Evolutionary conservation across 2,797 vertebrate species (phyloP).

Genomic region (Neosilurus hyrtlii): DNA sequence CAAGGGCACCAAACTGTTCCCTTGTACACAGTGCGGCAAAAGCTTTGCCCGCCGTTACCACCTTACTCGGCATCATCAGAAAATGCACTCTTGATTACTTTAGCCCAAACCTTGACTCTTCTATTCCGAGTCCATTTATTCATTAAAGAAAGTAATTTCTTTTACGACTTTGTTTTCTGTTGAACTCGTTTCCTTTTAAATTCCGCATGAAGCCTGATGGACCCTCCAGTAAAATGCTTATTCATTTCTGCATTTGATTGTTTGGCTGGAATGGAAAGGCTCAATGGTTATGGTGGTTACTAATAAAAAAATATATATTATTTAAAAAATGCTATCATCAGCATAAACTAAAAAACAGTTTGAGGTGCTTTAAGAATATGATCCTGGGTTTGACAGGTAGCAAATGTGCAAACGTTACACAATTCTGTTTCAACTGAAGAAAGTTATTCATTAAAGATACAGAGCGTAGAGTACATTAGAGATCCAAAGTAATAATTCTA

Average conservation of each 20-base stretch:
- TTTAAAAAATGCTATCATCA: not conserved
- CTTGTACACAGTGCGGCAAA: slow-evolving; percentile 75
- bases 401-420: not conserved
- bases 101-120: not conserved
- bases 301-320: not conserved
- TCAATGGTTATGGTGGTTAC: not conserved
- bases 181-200: not conserved
- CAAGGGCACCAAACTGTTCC: slow-evolving; percentile 72
- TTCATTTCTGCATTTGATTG: not conserved
- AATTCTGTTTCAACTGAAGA: not conserved
- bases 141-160: not conserved
- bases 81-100: slow-evolving; percentile 71
- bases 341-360: not conserved
- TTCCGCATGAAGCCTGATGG: not conserved
- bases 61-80: slow-evolving; percentile 76
- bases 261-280: not conserved
- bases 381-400: not conserved
- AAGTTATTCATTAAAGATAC: not conserved
- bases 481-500: not conserved
- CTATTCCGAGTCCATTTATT: not conserved
- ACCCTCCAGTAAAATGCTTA: not conserved
- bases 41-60: slow-evolving; percentile 79
- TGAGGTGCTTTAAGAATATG: not conserved
- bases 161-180: not conserved
- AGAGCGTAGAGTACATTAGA: slow-evolving; percentile 1